Conservation (phyloP, 2,113 vertebrate genomes). For the Brachypodius melanocephalos region DNA sequence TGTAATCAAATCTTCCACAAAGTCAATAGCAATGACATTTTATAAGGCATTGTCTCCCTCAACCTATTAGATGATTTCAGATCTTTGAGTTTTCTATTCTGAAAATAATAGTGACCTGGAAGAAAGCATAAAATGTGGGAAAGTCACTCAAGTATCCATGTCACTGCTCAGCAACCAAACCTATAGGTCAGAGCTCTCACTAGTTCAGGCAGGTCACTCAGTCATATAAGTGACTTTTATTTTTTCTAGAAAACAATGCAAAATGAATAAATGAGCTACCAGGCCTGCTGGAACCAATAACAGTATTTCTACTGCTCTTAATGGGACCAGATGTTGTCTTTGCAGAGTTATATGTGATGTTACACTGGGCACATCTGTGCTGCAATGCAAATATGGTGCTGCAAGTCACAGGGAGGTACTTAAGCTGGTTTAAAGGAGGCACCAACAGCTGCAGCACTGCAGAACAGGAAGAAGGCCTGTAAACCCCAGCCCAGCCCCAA, state of each 20-base stretch:
- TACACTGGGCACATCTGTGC: background rate
- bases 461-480: background rate
- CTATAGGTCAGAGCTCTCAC: background rate
- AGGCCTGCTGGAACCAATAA: background rate
- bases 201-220: background rate
- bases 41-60: constrained; percentile 29
- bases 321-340: constrained; percentile 16
- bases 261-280: background rate
- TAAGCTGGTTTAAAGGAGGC: background rate
- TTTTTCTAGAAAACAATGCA: background rate
- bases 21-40: constrained; percentile 63
- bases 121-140: background rate
- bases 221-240: background rate
- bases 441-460: background rate
- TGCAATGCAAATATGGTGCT: background rate
- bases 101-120: background rate
- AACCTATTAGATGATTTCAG: background rate
- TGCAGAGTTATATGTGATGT: background rate
- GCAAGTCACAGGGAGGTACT: background rate
- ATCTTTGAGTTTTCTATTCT: background rate
- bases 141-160: background rate
- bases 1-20: constrained; percentile 56
- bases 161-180: background rate
- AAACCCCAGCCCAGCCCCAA: background rate
- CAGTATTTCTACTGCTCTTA: background rate